Percentiles rank a stretch among this genome's conserved stretches.
Evolutionary conservation across 2,888 invertebrate species (phyloP).

Genomic region (Hermaeophaga mercurialis): DNA sequence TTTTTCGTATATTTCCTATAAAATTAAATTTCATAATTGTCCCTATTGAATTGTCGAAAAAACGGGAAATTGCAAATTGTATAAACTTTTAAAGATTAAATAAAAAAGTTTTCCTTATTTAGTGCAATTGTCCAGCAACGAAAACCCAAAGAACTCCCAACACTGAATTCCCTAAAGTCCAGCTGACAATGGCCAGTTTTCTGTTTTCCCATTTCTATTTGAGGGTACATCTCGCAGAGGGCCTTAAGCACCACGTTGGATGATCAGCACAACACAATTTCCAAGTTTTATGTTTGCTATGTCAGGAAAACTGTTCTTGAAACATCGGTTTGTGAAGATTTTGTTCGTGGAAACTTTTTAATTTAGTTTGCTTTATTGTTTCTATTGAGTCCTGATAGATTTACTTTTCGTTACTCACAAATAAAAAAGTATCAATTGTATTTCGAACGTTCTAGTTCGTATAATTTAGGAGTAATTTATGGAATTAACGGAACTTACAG

Average conservation of each 20-base stretch:
- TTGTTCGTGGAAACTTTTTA: conserved; percentile 21
- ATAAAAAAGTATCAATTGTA: too few relatives aligned
- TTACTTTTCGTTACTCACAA: conserved; percentile 4
- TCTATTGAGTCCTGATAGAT: background rate
- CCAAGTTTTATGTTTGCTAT: conserved; percentile 32
- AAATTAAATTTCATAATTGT: too few relatives aligned
- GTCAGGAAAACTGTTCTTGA: conserved; percentile 20
- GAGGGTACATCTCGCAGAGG: conserved; percentile 26
- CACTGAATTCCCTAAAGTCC: conserved; percentile 42
- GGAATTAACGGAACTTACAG: too few relatives aligned
- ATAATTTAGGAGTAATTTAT: too few relatives aligned
- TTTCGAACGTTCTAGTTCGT: too few relatives aligned
- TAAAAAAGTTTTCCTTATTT: background rate
- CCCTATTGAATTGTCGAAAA: too few relatives aligned
- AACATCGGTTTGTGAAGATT: conserved; percentile 26
- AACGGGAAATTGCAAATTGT: background rate
- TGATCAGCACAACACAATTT: conserved; percentile 34
- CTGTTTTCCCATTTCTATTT: conserved; percentile 43
- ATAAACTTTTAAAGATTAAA: too few relatives aligned
- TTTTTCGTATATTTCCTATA: too few relatives aligned
- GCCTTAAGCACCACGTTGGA: conserved; percentile 24
- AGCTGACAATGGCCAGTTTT: conserved; percentile 38
- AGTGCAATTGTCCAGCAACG: conserved; percentile 17
- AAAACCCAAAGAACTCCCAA: conserved; percentile 16
- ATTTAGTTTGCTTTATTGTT: conserved; percentile 18